These are phyloP conservation scores for Cactoblastis cactorum DNA, from an alignment of 2,888 invertebrate genomes.

Conservation along the genomic window DNA sequence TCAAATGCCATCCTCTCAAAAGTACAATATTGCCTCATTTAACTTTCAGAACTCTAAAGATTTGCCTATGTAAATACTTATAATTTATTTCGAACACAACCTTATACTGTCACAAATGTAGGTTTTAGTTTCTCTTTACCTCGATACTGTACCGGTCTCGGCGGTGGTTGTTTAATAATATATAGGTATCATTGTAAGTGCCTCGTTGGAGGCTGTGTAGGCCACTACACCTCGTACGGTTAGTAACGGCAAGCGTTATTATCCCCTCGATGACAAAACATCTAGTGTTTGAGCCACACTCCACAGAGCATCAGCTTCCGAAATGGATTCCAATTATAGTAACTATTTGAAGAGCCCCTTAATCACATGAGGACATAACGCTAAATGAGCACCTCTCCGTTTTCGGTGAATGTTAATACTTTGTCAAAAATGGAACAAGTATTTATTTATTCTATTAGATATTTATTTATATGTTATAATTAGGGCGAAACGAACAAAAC, in stretches of 20 bases:
- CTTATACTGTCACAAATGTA: constrained; percentile 14
- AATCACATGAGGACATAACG: too few relatives aligned
- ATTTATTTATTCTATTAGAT: too few relatives aligned
- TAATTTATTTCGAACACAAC: not conserved
- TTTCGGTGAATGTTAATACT: too few relatives aligned
- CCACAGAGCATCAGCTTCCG: constrained; percentile 9
- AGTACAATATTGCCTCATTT: not conserved
- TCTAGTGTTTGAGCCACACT: constrained; percentile 24
- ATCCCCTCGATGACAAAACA: constrained; percentile 54
- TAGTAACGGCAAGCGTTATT: constrained; percentile 64
- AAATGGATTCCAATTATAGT: not conserved
- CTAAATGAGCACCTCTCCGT: too few relatives aligned
- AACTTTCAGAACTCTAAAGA: not conserved
- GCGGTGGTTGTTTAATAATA: constrained; percentile 47
- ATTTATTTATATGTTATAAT: too few relatives aligned
- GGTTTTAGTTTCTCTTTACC: constrained; percentile 51
- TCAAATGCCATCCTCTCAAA: not conserved
- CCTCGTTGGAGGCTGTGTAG: constrained; percentile 40
- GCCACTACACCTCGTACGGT: constrained; percentile 52
- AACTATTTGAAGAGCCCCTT: not conserved
- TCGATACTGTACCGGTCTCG: constrained; percentile 50
- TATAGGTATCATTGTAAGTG: constrained; percentile 39
- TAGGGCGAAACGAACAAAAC: too few relatives aligned
- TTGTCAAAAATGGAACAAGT: too few relatives aligned
- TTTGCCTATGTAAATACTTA: not conserved